Evolutionary conservation across 2,888 invertebrate species (phyloP).

Genomic region (Tanytarsus gracilentus): DNA sequence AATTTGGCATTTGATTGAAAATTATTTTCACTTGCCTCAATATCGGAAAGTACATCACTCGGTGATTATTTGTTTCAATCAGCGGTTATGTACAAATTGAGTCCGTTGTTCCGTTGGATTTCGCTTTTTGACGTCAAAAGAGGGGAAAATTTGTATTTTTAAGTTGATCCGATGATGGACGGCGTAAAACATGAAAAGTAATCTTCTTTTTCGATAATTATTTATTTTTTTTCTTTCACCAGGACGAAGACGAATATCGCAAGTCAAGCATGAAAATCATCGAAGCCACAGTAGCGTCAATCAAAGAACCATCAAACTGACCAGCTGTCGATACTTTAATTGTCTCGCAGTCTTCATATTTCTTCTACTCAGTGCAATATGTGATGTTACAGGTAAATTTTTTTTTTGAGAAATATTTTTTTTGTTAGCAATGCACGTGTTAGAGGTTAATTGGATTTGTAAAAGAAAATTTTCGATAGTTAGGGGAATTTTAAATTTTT

Average conservation of each 20-base stretch:
- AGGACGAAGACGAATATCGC: conserved; percentile 26
- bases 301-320: background rate
- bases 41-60: conserved; percentile 4
- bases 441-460: too few species aligned
- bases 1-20: conserved; percentile 17
- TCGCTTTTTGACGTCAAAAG: background rate
- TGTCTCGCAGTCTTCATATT: background rate
- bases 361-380: conserved; percentile 8
- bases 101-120: conserved; percentile 3
- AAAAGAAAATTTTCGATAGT: too few species aligned
- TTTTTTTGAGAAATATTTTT: background rate
- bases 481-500: too few species aligned
- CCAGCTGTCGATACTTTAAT: conserved; percentile 9
- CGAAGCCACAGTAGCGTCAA: conserved; percentile 1
- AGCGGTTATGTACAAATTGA: conserved; percentile 3
- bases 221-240: background rate
- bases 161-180: too few species aligned
- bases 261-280: conserved; percentile 10
- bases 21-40: background rate
- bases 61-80: conserved; percentile 12
- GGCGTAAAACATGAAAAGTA: background rate
- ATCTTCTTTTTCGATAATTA: background rate
- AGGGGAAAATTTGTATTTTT: too few species aligned
- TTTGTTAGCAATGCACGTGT: too few species aligned
- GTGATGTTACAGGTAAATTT: conserved; percentile 16